phyloP scores from a whole-genome alignment of 1,140 invertebrate species.

The Cyclina sinensis region DNA sequence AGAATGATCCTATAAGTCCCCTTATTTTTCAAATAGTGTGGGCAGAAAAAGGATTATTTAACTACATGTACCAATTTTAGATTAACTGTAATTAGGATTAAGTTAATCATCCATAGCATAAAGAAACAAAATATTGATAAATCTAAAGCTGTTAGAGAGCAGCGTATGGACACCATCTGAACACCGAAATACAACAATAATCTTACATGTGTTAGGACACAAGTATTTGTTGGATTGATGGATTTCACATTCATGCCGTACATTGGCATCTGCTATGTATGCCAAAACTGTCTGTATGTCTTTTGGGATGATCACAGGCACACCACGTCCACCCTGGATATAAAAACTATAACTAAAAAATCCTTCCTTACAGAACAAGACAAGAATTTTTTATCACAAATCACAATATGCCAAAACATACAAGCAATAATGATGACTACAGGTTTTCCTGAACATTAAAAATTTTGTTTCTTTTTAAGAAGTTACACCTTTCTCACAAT shows the following conservation, averaged over 20 bases:
- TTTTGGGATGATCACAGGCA: slow-evolving; percentile 15
- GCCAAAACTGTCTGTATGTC: background rate
- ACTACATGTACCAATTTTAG: no score
- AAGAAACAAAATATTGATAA: no score
- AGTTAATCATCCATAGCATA: no score
- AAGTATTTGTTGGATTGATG: slow-evolving; percentile 11
- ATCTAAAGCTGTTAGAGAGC: no score
- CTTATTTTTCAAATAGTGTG: no score
- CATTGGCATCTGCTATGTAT: slow-evolving; percentile 2
- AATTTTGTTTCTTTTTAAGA: background rate
- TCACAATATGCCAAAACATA: background rate
- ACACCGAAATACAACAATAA: background rate
- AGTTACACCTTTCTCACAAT: background rate
- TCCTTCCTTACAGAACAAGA: background rate
- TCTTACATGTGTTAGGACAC: slow-evolving; percentile 2
- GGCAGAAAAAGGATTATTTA: no score
- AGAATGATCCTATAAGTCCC: no score
- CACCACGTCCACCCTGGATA: background rate
- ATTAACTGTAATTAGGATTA: no score
- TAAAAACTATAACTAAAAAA: no score
- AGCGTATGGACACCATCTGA: no score
- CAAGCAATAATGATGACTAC: background rate
- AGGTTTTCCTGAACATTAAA: background rate
- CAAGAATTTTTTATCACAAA: background rate
- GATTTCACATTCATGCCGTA: background rate